Percentiles rank a stretch among this genome's conserved stretches.
These are phyloP conservation scores for Formicarius rufipectus DNA, from an alignment of 2,113 vertebrate genomes.

Conservation along the genomic window DNA sequence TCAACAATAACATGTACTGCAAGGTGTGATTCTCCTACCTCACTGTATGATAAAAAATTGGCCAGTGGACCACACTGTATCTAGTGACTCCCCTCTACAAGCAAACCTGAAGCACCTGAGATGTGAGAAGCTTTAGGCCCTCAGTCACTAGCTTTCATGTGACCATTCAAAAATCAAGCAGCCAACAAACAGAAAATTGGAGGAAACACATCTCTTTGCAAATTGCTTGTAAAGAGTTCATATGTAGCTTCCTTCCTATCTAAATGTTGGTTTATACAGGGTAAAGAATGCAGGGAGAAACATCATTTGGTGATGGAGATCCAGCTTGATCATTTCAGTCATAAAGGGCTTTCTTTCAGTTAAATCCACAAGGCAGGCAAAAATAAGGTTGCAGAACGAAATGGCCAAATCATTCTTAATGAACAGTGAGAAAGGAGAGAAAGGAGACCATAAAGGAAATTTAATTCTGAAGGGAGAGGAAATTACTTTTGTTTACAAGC, in stretches of 20 bases:
- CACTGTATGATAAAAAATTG: background rate
- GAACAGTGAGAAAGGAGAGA: background rate
- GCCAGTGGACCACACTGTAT: background rate
- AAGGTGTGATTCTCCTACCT: background rate
- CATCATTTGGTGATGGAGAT: background rate
- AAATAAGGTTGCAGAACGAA: background rate
- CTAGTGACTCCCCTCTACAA: background rate
- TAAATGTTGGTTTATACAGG: background rate
- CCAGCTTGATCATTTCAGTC: background rate
- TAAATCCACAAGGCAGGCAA: background rate
- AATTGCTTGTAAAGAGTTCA: background rate
- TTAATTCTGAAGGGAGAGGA: slow-evolving; percentile 4
- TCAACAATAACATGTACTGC: background rate
- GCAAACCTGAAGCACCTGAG: background rate
- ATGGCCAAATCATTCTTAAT: slow-evolving; percentile 2
- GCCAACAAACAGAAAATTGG: background rate
- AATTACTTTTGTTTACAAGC: slow-evolving; percentile 6
- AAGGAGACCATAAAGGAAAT: slow-evolving; percentile 26
- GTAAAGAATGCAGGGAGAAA: background rate
- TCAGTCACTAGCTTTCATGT: background rate
- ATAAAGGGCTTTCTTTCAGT: background rate
- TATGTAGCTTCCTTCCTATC: background rate
- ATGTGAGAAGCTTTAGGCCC: background rate
- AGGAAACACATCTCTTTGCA: background rate
- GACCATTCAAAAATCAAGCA: background rate